These are phyloP conservation scores for Boleophthalmus pectinirostris DNA, from an alignment of 2,113 vertebrate genomes.

Conservation along the genomic window DNA sequence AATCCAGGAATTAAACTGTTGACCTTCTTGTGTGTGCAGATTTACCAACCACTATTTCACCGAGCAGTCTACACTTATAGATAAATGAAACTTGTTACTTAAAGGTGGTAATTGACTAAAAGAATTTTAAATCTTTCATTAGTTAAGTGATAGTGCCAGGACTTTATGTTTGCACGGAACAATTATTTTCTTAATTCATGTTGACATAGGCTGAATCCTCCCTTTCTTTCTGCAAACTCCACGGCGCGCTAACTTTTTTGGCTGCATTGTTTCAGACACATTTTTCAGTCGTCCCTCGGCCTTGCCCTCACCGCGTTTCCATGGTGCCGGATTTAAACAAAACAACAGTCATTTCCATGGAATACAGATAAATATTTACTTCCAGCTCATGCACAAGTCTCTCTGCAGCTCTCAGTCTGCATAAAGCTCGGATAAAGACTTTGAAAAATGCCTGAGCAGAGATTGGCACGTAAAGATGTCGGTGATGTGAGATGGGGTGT, in stretches of 20 bases:
- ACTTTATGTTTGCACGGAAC: neutral
- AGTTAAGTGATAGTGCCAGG: neutral
- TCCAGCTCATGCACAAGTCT: conserved; percentile 11
- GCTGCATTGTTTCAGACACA: conserved; percentile 5
- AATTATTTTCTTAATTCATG: conserved; percentile 1
- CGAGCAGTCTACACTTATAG: neutral
- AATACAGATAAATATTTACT: conserved; percentile 69
- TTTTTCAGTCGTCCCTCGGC: conserved; percentile 3
- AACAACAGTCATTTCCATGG: conserved; percentile 65
- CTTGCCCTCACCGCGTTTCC: conserved; percentile 54
- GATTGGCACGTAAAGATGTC: conserved; percentile 7
- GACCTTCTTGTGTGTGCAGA: neutral
- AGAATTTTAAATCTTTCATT: neutral
- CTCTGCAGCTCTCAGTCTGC: neutral
- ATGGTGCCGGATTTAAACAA: conserved; percentile 47
- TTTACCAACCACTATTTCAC: neutral
- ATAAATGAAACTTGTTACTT: neutral
- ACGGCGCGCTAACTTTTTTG: conserved; percentile 14
- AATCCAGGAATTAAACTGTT: neutral
- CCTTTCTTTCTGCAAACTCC: conserved; percentile 13
- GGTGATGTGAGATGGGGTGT: neutral
- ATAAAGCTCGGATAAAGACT: neutral
- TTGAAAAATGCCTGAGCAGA: conserved; percentile 1
- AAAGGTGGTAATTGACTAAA: neutral
- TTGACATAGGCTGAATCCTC: neutral